Conservation (phyloP, 2,888 invertebrate genomes). For the Drosophila stalkeri region DNA sequence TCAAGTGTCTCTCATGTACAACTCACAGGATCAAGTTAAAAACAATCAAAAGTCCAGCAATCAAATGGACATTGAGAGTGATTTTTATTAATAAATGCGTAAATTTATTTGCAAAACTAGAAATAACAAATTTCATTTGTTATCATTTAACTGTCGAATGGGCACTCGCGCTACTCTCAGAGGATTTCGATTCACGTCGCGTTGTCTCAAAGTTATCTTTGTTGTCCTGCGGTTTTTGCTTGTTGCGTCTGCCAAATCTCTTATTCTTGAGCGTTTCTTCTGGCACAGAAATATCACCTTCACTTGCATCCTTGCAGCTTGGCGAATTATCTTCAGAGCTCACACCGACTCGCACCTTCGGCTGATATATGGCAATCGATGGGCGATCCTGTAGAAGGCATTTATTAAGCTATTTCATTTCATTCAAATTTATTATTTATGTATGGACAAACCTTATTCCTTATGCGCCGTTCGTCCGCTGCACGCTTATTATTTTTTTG, state of each 20-base stretch:
- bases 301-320: conserved; percentile 34
- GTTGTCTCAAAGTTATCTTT: conserved; percentile 30
- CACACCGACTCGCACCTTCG: conserved; percentile 86
- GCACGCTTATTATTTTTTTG: conserved; percentile 38
- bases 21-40: conserved; percentile 95
- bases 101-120: neutral
- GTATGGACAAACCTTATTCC: conserved; percentile 80
- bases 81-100: conserved; percentile 79
- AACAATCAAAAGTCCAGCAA: conserved; percentile 86
- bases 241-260: conserved; percentile 53
- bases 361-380: conserved; percentile 95
- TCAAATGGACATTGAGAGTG: conserved; percentile 76
- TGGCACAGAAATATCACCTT: conserved; percentile 28
- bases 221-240: conserved; percentile 40
- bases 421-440: neutral
- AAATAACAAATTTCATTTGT: conserved; percentile 3
- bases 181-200: conserved; percentile 58
- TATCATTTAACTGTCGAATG: conserved; percentile 37
- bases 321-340: conserved; percentile 71
- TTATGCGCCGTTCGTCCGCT: conserved; percentile 81
- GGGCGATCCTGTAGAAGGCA: conserved; percentile 90
- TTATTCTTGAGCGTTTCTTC: conserved; percentile 49
- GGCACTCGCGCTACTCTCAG: conserved; percentile 56
- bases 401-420: neutral
- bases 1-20: conserved; percentile 96